Evolutionary conservation across 2,888 invertebrate species (phyloP), one percentile per base, ranked within the genome.

Genomic region (Tipula unca): DNA sequence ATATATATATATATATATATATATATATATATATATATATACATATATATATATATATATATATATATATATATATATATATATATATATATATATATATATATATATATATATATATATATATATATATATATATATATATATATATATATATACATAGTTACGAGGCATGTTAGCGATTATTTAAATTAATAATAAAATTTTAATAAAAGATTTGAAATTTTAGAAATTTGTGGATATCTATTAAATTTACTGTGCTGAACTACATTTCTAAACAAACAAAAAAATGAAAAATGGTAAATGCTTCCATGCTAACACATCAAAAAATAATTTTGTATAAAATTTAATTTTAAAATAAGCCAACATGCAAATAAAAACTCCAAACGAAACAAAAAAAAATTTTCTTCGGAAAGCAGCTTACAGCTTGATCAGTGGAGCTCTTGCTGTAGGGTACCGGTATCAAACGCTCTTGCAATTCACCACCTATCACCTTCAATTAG

Each of bases 381-480:
- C 25, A 54, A 48, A 84, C 29, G 29, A 42, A 39, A 39, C 39
- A 39, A 39, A 39, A 39, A 39, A 39, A 39, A 39, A 39, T 42
- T 82, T 85, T 20, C 35, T 84, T 6, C 13, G 91, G 92, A 93
- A 93, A 93, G 94, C 93, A 93, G 95, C 98, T 98, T 98, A 98
- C 98, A 97, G 98, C 98, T 96, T 98, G 98, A 95, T 98, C 98
- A 94, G 98, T 98, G 93, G 98, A 97, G 93, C 97, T 98, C 96
- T 98, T 98, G 97, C 98, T 98, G 96, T 98, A 98, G 93, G 98
- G 98, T 93, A 98, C 98, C 93, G 98, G 98, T 93, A 98, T 98
- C 96, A 98, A 97, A 94, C 98, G 97, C 94, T 98, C 98, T 95
- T 98, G 97, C 94, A 97, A 97, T 95, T 98, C 98, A 94, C 98